Evolutionary conservation across 2,888 invertebrate species (phyloP), one percentile per base, ranked within the genome.

Genomic region (Lasioglossum morio): DNA sequence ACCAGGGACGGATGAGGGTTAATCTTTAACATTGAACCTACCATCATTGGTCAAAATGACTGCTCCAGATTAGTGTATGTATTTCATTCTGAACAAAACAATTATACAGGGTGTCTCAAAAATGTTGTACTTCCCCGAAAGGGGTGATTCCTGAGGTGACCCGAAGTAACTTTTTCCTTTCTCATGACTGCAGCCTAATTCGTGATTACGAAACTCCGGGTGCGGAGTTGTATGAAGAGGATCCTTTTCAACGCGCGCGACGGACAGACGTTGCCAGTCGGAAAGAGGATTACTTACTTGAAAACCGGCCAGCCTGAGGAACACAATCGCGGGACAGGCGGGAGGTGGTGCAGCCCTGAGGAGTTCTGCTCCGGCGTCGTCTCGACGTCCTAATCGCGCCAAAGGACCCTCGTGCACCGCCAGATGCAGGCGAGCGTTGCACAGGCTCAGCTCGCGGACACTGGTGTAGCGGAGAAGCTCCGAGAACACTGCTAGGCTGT

Each of bases 341-440:
- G 95, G 95, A 72, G 95, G 95, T 10, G 95, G 94, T 19, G 95
- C 94, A 34, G 94, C 95, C 72, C 94, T 92, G 3, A 95, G 92
- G 46, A 95, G 93, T 84, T 95, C 95, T 34, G 94, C 94, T 8
- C 94, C 95, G 46, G 94, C 94, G 90, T 95, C 95, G 88, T 95
- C 95, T 19, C 95, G 94, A 43, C 95, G 93, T 2, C 95, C 95
- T 60, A 95, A 92, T 87, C 94, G 93, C 27, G 95, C 91, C 37
- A 95, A 90, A 82, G 94, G 95, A 80, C 95, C 95, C 86, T 95
- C 95, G 91, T 95, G 95, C 63, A 95, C 94, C n/a, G 95, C 95
- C 82, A 96, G 94, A 94, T 96, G 96, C 74, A 96, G 94, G 48
- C 96, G 95, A 72, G 96, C 96, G 92, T 96, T 96, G 90, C 96